phyloP scores from a whole-genome alignment of 2,797 vertebrate genomes.

The Lagorchestes hirsutus region DNA sequence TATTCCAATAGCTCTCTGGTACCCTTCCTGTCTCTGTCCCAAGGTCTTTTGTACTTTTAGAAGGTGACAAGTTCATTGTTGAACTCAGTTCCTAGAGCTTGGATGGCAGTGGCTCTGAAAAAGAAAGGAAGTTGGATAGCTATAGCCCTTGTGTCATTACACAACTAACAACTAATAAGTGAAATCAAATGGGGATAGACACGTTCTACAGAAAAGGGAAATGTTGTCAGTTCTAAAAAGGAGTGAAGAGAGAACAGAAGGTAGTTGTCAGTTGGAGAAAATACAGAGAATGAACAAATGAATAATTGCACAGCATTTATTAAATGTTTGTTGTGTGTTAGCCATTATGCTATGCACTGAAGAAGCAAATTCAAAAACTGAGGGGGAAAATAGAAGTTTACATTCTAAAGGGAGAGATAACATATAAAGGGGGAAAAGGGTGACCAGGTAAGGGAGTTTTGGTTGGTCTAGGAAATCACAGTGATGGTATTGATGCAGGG shows the following conservation, averaged over 20 bases:
- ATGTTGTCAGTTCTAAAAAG: not conserved
- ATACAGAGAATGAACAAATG: slow-evolving; percentile 13
- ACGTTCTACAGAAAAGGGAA: not conserved
- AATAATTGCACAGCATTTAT: not conserved
- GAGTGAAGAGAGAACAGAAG: not conserved
- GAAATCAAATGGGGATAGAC: not conserved
- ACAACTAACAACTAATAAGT: slow-evolving; percentile 7
- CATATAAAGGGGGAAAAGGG: not conserved
- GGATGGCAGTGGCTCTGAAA: not conserved
- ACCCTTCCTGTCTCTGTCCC: not conserved
- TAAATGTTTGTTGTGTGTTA: not conserved
- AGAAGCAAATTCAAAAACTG: not conserved
- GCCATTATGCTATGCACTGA: not conserved
- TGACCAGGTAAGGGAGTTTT: not conserved
- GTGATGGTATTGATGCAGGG: not conserved
- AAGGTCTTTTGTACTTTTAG: not conserved
- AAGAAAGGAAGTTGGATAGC: not conserved
- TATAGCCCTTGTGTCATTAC: not conserved
- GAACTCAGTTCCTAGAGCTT: not conserved
- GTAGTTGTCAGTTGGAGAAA: not conserved
- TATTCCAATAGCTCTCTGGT: not conserved
- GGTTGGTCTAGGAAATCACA: not conserved
- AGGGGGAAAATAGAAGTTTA: not conserved
- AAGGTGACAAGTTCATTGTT: not conserved
- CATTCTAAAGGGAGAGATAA: not conserved